Percentiles rank a stretch among this genome's conserved stretches.
Conservation (phyloP, 2,797 vertebrate species). For the Xenops minutus region DNA sequence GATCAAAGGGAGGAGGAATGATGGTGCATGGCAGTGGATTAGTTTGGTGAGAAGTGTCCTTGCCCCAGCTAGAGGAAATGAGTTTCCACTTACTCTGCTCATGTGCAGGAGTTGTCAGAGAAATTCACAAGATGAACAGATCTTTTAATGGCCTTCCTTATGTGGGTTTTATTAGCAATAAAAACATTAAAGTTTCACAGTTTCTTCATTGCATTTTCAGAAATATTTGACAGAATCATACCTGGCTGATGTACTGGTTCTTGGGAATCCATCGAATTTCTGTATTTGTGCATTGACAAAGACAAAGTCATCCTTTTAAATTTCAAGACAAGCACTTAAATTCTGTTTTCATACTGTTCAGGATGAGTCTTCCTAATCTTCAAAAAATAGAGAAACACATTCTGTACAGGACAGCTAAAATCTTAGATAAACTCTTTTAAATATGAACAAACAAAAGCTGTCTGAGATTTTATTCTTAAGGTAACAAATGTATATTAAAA, state of each 20-base stretch:
- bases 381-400: background rate
- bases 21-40: background rate
- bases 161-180: background rate
- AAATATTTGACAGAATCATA: conserved; percentile 7
- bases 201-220: conserved; percentile 46
- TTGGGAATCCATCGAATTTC: background rate
- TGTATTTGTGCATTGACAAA: background rate
- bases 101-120: background rate
- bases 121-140: background rate
- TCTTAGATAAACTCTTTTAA: background rate
- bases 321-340: background rate
- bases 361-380: background rate
- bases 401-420: background rate
- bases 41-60: background rate
- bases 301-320: background rate
- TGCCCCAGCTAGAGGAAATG: background rate
- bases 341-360: background rate
- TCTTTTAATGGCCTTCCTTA: background rate
- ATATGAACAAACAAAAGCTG: background rate
- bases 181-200: background rate
- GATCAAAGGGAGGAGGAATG: background rate
- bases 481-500: background rate
- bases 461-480: background rate
- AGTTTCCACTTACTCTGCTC: background rate
- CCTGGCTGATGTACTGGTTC: background rate